These are phyloP conservation scores for Sitobion miscanthi DNA, from an alignment of 1,140 invertebrate genomes.

Conservation along the genomic window DNA sequence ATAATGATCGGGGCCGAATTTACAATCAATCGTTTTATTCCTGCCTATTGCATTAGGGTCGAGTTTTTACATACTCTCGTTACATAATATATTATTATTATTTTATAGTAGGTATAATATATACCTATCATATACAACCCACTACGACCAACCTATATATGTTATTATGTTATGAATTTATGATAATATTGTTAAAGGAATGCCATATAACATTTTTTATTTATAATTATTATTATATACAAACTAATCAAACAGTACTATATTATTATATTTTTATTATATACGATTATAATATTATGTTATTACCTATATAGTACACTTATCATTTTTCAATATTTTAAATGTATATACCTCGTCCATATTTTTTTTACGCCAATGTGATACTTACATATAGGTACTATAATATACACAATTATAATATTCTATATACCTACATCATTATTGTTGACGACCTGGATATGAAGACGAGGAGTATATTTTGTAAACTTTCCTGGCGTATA, in stretches of 20 bases:
- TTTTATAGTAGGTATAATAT: neutral
- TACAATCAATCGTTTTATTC: neutral
- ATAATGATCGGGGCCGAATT: too few species aligned
- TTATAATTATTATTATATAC: neutral
- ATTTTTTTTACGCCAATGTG: neutral
- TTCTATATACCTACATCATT: neutral
- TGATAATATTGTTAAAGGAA: constrained; percentile 32
- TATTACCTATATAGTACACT: neutral
- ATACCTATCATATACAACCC: neutral
- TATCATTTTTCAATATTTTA: neutral
- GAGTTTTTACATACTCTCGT: neutral
- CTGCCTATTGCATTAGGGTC: neutral
- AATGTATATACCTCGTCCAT: neutral
- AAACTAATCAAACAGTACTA: constrained; percentile 38
- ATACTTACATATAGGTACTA: neutral
- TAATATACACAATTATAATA: neutral
- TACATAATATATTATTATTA: too few species aligned
- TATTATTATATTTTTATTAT: neutral
- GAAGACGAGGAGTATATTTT: neutral
- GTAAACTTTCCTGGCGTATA: neutral
- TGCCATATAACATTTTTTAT: constrained; percentile 47
- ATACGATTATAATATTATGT: constrained; percentile 7
- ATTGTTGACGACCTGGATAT: neutral
- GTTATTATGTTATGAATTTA: neutral
- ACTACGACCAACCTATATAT: neutral